Evolutionary conservation across 2,113 vertebrate genomes (phyloP), one percentile per base, ranked within the genome.

Genomic region (Archocentrus centrarchus): DNA sequence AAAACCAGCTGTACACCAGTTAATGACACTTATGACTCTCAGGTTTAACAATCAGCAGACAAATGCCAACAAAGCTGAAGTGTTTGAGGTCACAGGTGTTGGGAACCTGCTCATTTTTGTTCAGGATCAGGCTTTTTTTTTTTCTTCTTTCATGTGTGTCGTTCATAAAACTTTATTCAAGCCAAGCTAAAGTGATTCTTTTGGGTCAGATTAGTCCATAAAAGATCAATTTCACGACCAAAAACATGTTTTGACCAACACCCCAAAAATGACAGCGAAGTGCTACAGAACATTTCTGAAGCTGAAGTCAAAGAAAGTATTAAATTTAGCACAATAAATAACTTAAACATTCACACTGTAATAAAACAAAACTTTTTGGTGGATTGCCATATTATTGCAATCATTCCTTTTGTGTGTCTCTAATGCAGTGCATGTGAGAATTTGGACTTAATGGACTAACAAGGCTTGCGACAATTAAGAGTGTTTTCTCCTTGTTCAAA

Each of bases 1-100:
- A 86, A 83, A 91, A 92, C 84, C 59, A 47, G 57, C 58, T 60
- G 66, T 68, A 53, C 18, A 41, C 30, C 11, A 77, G 53, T 81
- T 50, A 91, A 83, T 89, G 82, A 79, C 39, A 59, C 59, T 5
- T 50, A 24, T 82, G 44, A 73, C 24, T 80, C 82, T 82, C 57
- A 11, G 63, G 70, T 83, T 47, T 80, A 59, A 64, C 7, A 14
- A 73, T 22, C 3, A 60, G 61, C 59, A 32, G 17, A 44, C 18
- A 35, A 62, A 63, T 50, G 5, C 6, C 18, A 61, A 22, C 78
- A 79, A 11, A 55, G 18, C 0, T 59, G 5, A 77, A 61, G 35
- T 9, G 3, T 77, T 77, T 83, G 17, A 41, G 0, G 3, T 59
- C 22, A 59, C 35, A 44, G 2, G 11, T 44, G 15, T 57, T 70